phyloP scores from a whole-genome alignment of 1,140 invertebrate species.

The Bombus waltoni region DNA sequence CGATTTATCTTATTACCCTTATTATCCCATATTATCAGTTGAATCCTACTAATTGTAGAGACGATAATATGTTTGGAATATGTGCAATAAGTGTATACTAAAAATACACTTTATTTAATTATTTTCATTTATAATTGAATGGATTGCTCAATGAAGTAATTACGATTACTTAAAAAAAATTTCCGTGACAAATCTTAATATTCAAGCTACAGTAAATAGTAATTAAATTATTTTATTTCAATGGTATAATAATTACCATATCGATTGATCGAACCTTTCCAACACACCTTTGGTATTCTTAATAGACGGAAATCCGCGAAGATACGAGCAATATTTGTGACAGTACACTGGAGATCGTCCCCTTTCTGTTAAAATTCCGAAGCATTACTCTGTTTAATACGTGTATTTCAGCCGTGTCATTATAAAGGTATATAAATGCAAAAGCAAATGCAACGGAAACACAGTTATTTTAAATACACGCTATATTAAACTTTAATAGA shows the following conservation, averaged over 20 bases:
- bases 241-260: background rate
- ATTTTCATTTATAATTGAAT: background rate
- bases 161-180: background rate
- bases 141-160: background rate
- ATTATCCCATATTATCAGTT: background rate
- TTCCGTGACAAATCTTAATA: background rate
- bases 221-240: background rate
- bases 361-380: background rate
- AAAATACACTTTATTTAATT: background rate
- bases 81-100: background rate
- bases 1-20: background rate
- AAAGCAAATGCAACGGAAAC: conserved; percentile 6
- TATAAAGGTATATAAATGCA: conserved; percentile 12
- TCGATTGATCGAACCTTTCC: background rate
- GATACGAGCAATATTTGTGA: background rate
- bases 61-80: background rate
- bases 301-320: background rate
- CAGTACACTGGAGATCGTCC: background rate
- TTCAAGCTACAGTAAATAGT: background rate
- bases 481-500: conserved; percentile 3
- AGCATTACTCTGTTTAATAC: background rate
- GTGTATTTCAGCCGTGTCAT: background rate
- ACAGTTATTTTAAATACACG: conserved; percentile 5
- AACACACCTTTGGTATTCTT: background rate
- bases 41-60: background rate